Conservation (phyloP, 2,888 invertebrate genomes). For the Papilio protenor region DNA sequence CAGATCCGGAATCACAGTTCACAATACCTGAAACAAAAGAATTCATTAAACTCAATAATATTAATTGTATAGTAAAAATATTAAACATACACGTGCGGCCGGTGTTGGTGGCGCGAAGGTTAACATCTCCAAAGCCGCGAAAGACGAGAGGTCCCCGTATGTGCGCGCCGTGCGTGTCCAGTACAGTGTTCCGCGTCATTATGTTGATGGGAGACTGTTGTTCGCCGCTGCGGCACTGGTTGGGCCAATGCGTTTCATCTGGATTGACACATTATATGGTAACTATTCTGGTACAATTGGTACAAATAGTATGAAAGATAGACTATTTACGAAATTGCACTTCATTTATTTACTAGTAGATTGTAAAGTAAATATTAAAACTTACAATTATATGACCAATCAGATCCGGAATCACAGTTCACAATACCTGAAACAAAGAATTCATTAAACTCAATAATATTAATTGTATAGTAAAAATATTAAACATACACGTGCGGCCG, state of each 20-base stretch:
- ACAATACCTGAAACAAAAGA: constrained; percentile 63
- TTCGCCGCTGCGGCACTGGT: constrained; percentile 85
- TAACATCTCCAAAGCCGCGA: constrained; percentile 67
- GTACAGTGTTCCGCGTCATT: constrained; percentile 78
- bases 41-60: background rate
- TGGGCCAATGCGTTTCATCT: constrained; percentile 85
- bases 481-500: constrained; percentile 70
- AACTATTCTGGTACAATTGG: background rate
- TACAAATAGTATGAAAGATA: background rate
- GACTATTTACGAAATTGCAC: too few relatives aligned
- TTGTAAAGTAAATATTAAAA: constrained; percentile 43
- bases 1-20: constrained; percentile 51
- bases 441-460: background rate
- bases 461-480: background rate
- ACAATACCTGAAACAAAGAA: constrained; percentile 63
- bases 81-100: constrained; percentile 70
- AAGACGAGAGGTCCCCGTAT: constrained; percentile 69
- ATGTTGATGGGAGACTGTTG: constrained; percentile 92
- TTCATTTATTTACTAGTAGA: too few relatives aligned
- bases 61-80: background rate
- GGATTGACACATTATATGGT: background rate
- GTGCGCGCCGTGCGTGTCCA: constrained; percentile 73
- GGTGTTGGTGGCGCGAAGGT: constrained; percentile 64
- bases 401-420: constrained; percentile 51
- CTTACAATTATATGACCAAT: constrained; percentile 74